Evolutionary conservation across 2,888 invertebrate genomes (phyloP).

Genomic region (Melanotus villosus): DNA sequence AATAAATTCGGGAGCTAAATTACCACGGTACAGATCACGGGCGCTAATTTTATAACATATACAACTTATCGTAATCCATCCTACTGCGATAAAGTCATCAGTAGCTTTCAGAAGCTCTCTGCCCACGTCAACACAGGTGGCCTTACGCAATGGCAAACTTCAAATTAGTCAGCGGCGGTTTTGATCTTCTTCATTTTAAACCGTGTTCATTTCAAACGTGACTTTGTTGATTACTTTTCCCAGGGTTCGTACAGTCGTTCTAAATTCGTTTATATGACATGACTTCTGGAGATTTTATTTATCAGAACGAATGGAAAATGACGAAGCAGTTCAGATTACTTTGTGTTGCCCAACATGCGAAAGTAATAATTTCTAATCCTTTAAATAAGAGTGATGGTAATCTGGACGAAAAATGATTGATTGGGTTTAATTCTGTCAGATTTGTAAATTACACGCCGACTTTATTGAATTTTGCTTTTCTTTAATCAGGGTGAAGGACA

Average conservation of each 20-base stretch:
- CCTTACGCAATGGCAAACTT: conserved; percentile 21
- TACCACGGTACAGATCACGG: background rate
- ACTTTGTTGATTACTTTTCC: conserved; percentile 16
- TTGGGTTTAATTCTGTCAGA: too few relatives aligned
- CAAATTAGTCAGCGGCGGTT: conserved; percentile 17
- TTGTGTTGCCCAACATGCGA: background rate
- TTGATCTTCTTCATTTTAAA: conserved; percentile 10
- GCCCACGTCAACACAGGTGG: conserved; percentile 14
- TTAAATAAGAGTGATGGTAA: too few relatives aligned
- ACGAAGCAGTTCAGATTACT: background rate
- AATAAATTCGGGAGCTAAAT: background rate
- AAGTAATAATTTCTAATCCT: too few relatives aligned
- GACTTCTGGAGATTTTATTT: background rate
- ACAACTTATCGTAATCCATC: conserved; percentile 13
- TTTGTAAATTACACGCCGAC: too few relatives aligned
- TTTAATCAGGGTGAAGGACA: too few relatives aligned
- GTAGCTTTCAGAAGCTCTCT: conserved; percentile 8
- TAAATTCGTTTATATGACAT: background rate
- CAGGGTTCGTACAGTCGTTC: background rate
- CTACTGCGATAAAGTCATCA: conserved; percentile 7
- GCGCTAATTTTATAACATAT: background rate
- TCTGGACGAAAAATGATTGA: too few relatives aligned
- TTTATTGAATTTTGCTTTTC: too few relatives aligned
- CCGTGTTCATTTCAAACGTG: conserved; percentile 11
- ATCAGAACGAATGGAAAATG: background rate